These are phyloP conservation scores for Hydractinia echinata DNA, from an alignment of 30 jellyfish, hydroid and myxozoan species.

Conservation along the genomic window DNA sequence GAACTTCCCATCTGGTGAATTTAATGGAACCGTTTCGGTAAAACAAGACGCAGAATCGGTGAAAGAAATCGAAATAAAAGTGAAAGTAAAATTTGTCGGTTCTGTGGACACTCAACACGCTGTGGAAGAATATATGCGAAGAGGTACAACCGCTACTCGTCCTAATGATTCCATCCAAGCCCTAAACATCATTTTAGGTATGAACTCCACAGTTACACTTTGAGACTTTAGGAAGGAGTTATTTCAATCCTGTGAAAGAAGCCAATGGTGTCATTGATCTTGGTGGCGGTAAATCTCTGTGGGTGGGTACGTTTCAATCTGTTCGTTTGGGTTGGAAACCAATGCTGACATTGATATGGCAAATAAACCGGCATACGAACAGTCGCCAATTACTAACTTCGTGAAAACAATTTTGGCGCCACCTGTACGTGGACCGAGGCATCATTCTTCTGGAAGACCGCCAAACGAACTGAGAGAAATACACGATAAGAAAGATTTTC, in stretches of 20 bases:
- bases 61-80: conserved; percentile 22
- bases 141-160: conserved; percentile 32
- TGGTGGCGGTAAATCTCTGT: conserved; percentile 47
- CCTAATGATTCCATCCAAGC: conserved; percentile 51
- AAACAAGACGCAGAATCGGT: background rate
- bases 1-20: conserved; percentile 16
- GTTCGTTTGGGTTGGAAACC: conserved; percentile 53
- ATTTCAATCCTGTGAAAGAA: conserved; percentile 34
- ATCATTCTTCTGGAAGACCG: background rate
- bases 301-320: conserved; percentile 49
- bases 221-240: conserved; percentile 43
- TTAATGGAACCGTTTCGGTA: background rate
- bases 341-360: conserved; percentile 46
- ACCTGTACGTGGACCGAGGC: background rate
- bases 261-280: conserved; percentile 30
- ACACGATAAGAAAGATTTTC: background rate
- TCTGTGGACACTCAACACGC: conserved; percentile 39
- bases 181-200: conserved; percentile 43
- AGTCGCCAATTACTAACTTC: conserved; percentile 30
- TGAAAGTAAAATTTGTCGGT: conserved; percentile 12
- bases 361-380: conserved; percentile 39
- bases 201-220: conserved; percentile 46
- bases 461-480: conserved; percentile 9
- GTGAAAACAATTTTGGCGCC: conserved; percentile 2
- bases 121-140: too few relatives aligned